Conservation (phyloP, 2,113 vertebrate genomes). For the Dipodomys ordii region DNA sequence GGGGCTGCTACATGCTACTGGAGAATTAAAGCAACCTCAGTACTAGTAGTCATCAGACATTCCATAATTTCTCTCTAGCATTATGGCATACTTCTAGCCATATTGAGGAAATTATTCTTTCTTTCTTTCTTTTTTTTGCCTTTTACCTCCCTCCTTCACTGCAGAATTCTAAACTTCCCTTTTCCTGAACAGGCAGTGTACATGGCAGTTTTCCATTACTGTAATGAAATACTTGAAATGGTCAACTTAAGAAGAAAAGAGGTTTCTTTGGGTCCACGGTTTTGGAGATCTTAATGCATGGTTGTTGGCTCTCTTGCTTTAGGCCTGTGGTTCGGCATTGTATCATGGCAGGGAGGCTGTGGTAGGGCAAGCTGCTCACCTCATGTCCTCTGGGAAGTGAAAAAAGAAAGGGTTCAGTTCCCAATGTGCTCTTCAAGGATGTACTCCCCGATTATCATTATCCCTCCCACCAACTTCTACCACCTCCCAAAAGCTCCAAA, state of each 20-base stretch:
- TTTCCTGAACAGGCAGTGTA: neutral
- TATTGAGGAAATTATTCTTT: neutral
- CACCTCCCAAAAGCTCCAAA: neutral
- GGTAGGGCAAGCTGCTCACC: neutral
- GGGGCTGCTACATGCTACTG: neutral
- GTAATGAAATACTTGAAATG: neutral
- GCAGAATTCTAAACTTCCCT: neutral
- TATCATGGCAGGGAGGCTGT: neutral
- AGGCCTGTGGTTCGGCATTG: neutral
- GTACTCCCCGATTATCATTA: neutral
- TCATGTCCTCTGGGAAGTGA: neutral
- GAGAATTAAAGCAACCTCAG: conserved; percentile 22
- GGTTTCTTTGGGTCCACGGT: neutral
- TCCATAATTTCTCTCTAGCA: conserved; percentile 3
- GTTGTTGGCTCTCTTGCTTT: neutral
- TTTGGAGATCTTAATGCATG: neutral
- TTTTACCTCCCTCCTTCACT: neutral
- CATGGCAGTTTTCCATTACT: neutral
- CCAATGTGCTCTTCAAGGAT: neutral
- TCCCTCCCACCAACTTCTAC: neutral
- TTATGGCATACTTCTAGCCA: neutral
- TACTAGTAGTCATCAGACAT: neutral
- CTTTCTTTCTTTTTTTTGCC: neutral
- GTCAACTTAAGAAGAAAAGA: neutral
- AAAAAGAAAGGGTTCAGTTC: neutral